A percentile compares a stretch with the other conserved stretches of the same genome.
phyloP scores from a whole-genome alignment of 2,797 vertebrate species.

The Halcyon chelicuti region DNA sequence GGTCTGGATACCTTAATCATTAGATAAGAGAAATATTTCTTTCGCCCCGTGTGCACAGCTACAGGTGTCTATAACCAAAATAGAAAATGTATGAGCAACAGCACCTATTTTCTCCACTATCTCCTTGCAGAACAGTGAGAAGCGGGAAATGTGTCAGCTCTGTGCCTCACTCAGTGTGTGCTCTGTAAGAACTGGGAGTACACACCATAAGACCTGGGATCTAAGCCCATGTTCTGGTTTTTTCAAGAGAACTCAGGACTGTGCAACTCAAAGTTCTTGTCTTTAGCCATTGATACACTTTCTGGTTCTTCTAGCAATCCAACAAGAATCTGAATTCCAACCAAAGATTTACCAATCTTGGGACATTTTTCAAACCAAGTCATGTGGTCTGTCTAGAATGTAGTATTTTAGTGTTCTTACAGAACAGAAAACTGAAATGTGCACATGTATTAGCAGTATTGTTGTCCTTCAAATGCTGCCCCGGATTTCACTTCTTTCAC shows the following conservation, averaged over 20 bases:
- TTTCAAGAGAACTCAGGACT: background rate
- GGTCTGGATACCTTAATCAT: background rate
- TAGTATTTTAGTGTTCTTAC: background rate
- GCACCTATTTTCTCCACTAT: background rate
- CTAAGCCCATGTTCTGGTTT: background rate
- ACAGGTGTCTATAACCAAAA: background rate
- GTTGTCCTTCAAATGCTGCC: background rate
- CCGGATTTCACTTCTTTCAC: background rate
- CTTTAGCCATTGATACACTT: background rate
- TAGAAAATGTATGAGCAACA: background rate
- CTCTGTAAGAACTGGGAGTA: background rate
- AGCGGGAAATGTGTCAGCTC: background rate
- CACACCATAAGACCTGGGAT: accelerated
- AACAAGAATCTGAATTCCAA: background rate
- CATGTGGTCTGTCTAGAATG: background rate
- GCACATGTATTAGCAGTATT: accelerated
- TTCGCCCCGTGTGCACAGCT: background rate
- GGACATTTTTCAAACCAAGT: background rate
- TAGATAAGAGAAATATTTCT: background rate
- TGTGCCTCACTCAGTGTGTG: background rate
- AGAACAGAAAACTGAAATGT: background rate
- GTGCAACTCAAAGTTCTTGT: accelerated
- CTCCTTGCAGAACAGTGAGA: background rate
- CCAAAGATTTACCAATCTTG: background rate
- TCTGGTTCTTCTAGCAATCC: background rate